A percentile compares a stretch with the other conserved stretches of the same genome.
Evolutionary conservation across 2,113 vertebrate genomes (phyloP).

Genomic region (Ornithorhynchus anatinus): DNA sequence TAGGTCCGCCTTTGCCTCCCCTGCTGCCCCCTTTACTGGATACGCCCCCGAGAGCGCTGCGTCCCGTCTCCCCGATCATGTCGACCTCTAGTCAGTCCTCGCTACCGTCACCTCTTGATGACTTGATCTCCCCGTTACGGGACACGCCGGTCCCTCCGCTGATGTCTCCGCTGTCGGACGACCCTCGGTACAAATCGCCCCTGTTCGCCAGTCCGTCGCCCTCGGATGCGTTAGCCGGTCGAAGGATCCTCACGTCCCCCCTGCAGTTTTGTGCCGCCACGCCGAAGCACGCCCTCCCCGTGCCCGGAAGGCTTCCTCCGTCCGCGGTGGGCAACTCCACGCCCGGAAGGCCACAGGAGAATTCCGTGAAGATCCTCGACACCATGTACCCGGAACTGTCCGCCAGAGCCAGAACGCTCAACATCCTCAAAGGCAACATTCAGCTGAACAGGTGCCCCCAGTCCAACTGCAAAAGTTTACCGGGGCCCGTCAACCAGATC

Average conservation of each 20-base stretch:
- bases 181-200: constrained; percentile 56
- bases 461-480: constrained; percentile 51
- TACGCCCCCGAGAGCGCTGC: constrained; percentile 79
- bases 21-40: constrained; percentile 80
- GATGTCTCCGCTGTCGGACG: constrained; percentile 55
- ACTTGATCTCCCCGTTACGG: constrained; percentile 60
- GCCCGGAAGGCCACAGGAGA: constrained; percentile 77
- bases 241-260: constrained; percentile 80
- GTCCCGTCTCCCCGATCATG: constrained; percentile 59
- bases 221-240: constrained; percentile 39
- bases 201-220: constrained; percentile 69
- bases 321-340: constrained; percentile 63
- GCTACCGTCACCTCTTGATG: constrained; percentile 74
- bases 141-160: constrained; percentile 57
- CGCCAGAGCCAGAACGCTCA: constrained; percentile 89
- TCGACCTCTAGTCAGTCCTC: constrained; percentile 67
- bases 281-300: constrained; percentile 93
- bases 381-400: constrained; percentile 95
- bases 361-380: constrained; percentile 91
- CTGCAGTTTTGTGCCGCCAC: constrained; percentile 93
- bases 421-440: constrained; percentile 88
- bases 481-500: constrained; percentile 64
- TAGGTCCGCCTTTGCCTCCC: constrained; percentile 89
- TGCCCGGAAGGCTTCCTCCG: constrained; percentile 87
- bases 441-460: constrained; percentile 68